A percentile compares a stretch with the other conserved stretches of the same genome.
These are phyloP conservation scores for Notospermus geniculatus DNA, from an alignment of 1,140 invertebrate species.

Conservation along the genomic window DNA sequence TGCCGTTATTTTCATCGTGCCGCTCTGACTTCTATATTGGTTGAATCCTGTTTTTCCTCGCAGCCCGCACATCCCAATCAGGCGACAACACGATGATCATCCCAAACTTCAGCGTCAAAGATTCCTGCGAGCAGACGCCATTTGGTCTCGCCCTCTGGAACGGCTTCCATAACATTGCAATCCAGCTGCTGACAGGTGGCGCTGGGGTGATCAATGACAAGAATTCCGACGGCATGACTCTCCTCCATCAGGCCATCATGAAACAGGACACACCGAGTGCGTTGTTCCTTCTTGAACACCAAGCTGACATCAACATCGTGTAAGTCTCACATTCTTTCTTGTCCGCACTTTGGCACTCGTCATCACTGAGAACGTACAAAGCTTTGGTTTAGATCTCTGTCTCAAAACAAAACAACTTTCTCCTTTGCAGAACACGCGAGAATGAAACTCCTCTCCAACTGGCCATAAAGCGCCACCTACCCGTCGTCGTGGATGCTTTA, in stretches of 20 bases:
- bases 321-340: too few relatives aligned
- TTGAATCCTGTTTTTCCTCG: constrained; percentile 10
- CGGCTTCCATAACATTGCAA: constrained; percentile 64
- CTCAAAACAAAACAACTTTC: neutral
- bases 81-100: constrained; percentile 42
- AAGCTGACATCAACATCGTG: constrained; percentile 79
- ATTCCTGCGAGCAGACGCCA: constrained; percentile 78
- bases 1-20: too few relatives aligned
- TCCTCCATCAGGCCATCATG: constrained; percentile 83
- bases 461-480: constrained; percentile 76
- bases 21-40: too few relatives aligned
- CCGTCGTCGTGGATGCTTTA: constrained; percentile 79
- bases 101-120: constrained; percentile 77
- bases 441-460: constrained; percentile 79
- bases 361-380: too few relatives aligned
- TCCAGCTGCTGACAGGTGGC: constrained; percentile 65
- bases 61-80: constrained; percentile 39
- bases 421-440: constrained; percentile 66
- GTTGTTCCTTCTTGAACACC: constrained; percentile 83
- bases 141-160: constrained; percentile 73
- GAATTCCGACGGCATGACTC: constrained; percentile 74
- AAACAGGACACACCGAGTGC: constrained; percentile 77
- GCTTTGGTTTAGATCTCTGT: too few relatives aligned
- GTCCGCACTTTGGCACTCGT: too few relatives aligned
- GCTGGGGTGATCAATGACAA: constrained; percentile 58